These are phyloP conservation scores for Babylonia areolata DNA, from an alignment of 1,140 invertebrate species.

Conservation along the genomic window DNA sequence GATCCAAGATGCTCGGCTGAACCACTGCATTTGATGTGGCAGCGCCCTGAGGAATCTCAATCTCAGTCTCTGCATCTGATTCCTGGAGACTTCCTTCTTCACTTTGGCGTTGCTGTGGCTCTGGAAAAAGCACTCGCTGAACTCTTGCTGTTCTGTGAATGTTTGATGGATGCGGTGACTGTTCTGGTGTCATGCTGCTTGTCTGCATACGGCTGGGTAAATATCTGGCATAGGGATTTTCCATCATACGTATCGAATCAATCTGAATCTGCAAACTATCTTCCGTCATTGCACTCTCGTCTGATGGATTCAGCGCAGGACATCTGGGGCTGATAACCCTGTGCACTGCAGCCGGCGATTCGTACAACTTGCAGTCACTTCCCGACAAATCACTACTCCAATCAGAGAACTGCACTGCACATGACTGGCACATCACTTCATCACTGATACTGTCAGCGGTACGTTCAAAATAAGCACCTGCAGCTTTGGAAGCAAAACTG, in stretches of 20 bases:
- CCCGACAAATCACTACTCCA: not conserved
- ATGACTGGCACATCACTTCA: constrained; percentile 13
- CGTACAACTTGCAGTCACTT: not conserved
- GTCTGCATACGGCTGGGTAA: not conserved
- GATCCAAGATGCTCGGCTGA: not conserved
- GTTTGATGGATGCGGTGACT: not conserved
- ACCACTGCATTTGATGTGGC: not conserved
- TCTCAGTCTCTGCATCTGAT: no score
- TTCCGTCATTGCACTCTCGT: not conserved
- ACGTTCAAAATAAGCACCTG: constrained; percentile 10
- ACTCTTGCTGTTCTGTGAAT: not conserved
- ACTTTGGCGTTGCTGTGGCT: not conserved
- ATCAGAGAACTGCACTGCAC: not conserved
- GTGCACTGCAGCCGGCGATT: constrained; percentile 13
- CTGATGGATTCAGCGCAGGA: not conserved
- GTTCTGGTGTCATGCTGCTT: not conserved
- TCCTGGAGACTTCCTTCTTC: not conserved
- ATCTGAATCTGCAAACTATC: not conserved
- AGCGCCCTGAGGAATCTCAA: not conserved
- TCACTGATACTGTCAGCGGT: not conserved
- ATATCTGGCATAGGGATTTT: not conserved
- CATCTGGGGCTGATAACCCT: not conserved
- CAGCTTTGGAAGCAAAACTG: constrained; percentile 4
- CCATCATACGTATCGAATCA: not conserved
- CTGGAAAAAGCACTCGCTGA: constrained; percentile 1